Conservation (phyloP, 2,888 invertebrate species). For the Drosophila silvestris region DNA sequence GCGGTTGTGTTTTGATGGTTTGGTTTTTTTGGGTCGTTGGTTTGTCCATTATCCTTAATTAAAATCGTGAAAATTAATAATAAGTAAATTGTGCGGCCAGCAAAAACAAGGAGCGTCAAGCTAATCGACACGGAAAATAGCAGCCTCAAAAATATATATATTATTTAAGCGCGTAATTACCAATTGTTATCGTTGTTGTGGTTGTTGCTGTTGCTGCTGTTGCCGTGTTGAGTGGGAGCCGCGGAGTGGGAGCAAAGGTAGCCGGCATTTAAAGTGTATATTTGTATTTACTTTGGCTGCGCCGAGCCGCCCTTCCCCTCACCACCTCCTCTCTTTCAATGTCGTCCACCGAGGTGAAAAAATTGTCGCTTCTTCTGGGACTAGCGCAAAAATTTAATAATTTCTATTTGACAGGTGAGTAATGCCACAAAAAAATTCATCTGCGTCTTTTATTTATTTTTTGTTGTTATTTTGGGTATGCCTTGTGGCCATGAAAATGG, state of each 20-base stretch:
- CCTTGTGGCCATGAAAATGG: constrained; percentile 55
- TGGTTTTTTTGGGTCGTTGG: constrained; percentile 34
- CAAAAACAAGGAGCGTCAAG: constrained; percentile 13
- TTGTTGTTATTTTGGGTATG: constrained; percentile 21
- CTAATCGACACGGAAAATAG: constrained; percentile 8
- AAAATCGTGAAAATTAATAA: constrained; percentile 34
- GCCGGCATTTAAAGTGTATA: constrained; percentile 61
- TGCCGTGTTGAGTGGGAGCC: constrained; percentile 27
- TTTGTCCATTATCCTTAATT: constrained; percentile 45
- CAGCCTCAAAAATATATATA: neutral
- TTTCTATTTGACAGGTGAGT: constrained; percentile 94
- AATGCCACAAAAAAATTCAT: constrained; percentile 11
- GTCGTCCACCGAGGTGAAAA: constrained; percentile 84
- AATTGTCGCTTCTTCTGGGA: constrained; percentile 90
- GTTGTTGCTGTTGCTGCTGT: constrained; percentile 17
- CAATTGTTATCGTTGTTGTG: constrained; percentile 25
- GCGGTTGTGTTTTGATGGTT: constrained; percentile 60
- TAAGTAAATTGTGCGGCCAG: constrained; percentile 26
- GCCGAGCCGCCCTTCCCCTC: constrained; percentile 19
- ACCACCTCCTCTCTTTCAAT: constrained; percentile 58
- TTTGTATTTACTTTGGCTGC: constrained; percentile 55
- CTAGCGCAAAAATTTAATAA: constrained; percentile 95
- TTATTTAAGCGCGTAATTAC: constrained; percentile 7
- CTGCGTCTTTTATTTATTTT: constrained; percentile 17
- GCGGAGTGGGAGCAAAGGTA: constrained; percentile 54